Percentiles rank a stretch among this genome's conserved stretches.
Conservation (phyloP, 2,888 invertebrate species). For the Mythimna loreyi region DNA sequence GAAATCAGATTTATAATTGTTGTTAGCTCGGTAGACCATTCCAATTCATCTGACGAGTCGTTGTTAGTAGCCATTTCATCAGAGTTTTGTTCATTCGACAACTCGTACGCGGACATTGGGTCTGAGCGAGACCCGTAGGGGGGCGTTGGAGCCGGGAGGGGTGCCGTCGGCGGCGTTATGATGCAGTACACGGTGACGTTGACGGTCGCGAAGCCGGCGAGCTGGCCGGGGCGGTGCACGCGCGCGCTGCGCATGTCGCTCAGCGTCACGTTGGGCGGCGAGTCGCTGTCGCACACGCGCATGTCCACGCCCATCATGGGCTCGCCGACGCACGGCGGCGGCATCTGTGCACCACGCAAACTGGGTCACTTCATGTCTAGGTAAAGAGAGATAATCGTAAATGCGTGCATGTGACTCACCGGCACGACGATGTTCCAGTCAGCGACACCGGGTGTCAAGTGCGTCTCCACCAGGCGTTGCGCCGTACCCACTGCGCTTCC, state of each 20-base stretch:
- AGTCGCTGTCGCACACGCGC: conserved; percentile 49
- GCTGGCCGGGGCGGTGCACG: conserved; percentile 39
- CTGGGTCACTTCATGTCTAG: neutral
- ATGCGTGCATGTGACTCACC: conserved; percentile 28
- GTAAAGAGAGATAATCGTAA: too few relatives aligned
- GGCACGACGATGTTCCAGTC: conserved; percentile 54
- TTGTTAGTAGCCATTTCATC: conserved; percentile 25
- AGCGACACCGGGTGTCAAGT: conserved; percentile 36
- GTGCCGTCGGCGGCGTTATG: neutral
- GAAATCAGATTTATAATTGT: conserved; percentile 11
- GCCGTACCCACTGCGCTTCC: conserved; percentile 29
- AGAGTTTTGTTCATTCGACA: conserved; percentile 37
- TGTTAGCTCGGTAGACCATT: conserved; percentile 20
- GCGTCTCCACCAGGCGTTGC: conserved; percentile 44
- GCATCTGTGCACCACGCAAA: conserved; percentile 34
- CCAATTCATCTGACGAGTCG: neutral
- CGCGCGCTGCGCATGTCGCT: conserved; percentile 22
- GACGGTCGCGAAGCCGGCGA: conserved; percentile 30
- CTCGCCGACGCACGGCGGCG: conserved; percentile 36
- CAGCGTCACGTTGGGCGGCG: conserved; percentile 37
- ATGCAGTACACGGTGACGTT: conserved; percentile 43
- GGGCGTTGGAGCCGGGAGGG: too few relatives aligned
- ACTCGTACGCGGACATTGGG: conserved; percentile 26
- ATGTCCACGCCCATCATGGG: conserved; percentile 38
- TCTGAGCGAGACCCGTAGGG: conserved; percentile 14